Percentiles rank a stretch among this genome's conserved stretches.
Conservation (phyloP, 2,888 invertebrate species). For the Caenorhabditis sp. region DNA sequence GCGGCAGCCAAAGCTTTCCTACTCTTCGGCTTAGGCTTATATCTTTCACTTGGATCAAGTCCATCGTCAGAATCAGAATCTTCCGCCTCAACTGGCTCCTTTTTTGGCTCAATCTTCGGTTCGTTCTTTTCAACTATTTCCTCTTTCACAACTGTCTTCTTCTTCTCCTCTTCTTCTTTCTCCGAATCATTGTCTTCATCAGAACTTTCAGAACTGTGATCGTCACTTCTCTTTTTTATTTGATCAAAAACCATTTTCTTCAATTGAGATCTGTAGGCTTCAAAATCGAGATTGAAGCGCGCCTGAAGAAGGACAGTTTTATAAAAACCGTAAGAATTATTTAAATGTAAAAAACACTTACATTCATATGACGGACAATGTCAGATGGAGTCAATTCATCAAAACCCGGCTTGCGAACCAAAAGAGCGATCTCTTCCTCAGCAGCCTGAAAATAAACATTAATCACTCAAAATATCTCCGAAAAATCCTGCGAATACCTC, state of each 20-base stretch:
- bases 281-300: slow-evolving; percentile 49
- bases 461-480: not conserved
- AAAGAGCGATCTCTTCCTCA: slow-evolving; percentile 43
- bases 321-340: not conserved
- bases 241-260: slow-evolving; percentile 41
- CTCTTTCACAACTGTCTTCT: slow-evolving; percentile 5
- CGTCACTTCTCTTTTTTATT: slow-evolving; percentile 29
- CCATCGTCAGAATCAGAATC: slow-evolving; percentile 45
- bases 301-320: slow-evolving; percentile 49
- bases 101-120: not conserved
- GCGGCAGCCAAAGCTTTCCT: not conserved
- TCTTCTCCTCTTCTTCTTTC: not conserved
- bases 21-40: slow-evolving; percentile 5
- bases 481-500: slow-evolving; percentile 14
- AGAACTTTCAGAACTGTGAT: slow-evolving; percentile 29
- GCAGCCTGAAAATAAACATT: slow-evolving; percentile 33
- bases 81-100: not conserved
- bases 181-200: slow-evolving; percentile 6
- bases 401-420: slow-evolving; percentile 47
- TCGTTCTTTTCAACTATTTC: slow-evolving; percentile 4
- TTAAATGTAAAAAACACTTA: not conserved
- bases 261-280: slow-evolving; percentile 25
- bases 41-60: slow-evolving; percentile 13
- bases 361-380: slow-evolving; percentile 50
- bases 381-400: slow-evolving; percentile 22